phyloP scores from a whole-genome alignment of 2,113 vertebrate genomes.

The Dendropsophus ebraccatus region DNA sequence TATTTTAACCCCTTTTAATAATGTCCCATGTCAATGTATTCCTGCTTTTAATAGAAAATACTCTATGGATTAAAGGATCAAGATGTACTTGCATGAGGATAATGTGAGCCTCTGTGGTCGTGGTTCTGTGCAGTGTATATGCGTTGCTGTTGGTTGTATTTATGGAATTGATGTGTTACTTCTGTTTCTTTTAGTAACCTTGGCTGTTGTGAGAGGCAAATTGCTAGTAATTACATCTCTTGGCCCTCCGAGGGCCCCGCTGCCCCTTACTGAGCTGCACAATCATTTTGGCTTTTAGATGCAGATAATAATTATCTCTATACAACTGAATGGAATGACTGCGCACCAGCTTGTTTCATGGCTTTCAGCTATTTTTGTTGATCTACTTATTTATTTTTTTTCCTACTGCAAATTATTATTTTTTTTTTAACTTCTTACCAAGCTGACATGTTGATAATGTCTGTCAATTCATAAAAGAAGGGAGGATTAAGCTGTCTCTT shows the following conservation, averaged over 20 bases:
- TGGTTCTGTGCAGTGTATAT: too few relatives aligned
- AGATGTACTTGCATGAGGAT: too few relatives aligned
- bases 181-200: not conserved
- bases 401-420: not conserved
- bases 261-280: not conserved
- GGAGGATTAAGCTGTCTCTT: slow-evolving; percentile 2
- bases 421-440: not conserved
- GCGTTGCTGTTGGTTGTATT: not conserved
- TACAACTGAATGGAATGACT: not conserved
- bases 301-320: not conserved
- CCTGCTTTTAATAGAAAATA: too few relatives aligned
- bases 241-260: not conserved
- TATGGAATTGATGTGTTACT: not conserved
- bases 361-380: not conserved
- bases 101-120: too few relatives aligned
- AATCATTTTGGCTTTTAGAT: not conserved
- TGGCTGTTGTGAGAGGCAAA: not conserved
- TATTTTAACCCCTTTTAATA: too few relatives aligned
- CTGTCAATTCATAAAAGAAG: not conserved
- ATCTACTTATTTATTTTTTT: not conserved
- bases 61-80: too few relatives aligned
- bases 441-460: not conserved
- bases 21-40: too few relatives aligned
- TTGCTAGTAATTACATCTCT: not conserved
- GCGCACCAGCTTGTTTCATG: too few relatives aligned